Base-by-base conservation (phyloP, 2,113 vertebrate genomes). In the Corydoras maculifer region DNA sequence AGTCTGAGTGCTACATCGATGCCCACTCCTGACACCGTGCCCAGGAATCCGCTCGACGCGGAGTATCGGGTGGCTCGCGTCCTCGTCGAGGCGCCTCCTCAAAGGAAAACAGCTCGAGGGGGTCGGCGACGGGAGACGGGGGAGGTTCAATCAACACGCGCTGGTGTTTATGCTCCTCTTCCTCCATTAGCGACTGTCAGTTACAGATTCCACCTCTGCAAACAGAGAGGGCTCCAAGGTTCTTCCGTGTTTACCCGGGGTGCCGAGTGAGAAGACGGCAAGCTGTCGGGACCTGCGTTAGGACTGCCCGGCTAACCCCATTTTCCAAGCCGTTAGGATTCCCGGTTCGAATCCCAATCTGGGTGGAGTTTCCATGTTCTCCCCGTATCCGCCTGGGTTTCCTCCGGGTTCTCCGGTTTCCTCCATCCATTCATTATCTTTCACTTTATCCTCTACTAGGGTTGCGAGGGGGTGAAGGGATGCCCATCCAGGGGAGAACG, bases 61-160 rank as follows among this genome's bases (percentile, higher is more conserved):
- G 49, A 4, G 62, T 72, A 80, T 80, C 78, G 60, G 55, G 70
- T 80, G 18, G 18, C 18, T 25, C 18, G 18, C 18, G 18, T 25
- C 18, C 18, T 25, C 18, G 18, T 25, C 18, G 18, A 25, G 18
- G 18, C 18, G 62, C 50, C 68, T 13, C 15, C 68, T 82, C 86
- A 79, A 87, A 83, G 84, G 79, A 67, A 55, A 75, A 58, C 61
- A 67, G 50, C 57, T 72, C 82, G 73, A 73, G 74, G 77, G 77
- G 77, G 18, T 30, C 65, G 76, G 77, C 76, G 84, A 67, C 32
- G 70, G 29, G 58, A 69, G 78, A 84, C 79, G 78, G 86, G 81
- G 78, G 77, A 73, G 48, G 70, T 29, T 57, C 14, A 29, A 63
- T 81, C 74, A 84, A 76, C 67, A 49, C 65, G 68, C 73, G 73